Conservation (phyloP, 1,140 invertebrate genomes). For the Solen grandis region DNA sequence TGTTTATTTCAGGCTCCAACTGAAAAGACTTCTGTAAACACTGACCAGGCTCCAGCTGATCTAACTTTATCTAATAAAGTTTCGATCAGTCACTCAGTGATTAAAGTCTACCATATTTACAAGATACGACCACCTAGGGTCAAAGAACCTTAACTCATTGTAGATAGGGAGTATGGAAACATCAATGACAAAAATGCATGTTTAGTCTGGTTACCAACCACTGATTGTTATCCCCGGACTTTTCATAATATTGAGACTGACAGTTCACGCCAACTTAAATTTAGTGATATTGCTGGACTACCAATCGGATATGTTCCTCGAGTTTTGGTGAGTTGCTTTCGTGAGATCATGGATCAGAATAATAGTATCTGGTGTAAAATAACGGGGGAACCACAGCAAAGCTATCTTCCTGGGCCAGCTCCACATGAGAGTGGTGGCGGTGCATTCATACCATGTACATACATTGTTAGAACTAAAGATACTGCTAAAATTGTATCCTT, state of each 20-base stretch:
- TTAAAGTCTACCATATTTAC: conserved; percentile 23
- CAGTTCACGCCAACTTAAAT: conserved; percentile 7
- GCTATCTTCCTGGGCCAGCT: conserved; percentile 22
- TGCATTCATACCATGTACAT: conserved; percentile 20
- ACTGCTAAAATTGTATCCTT: too few species aligned
- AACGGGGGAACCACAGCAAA: conserved; percentile 17
- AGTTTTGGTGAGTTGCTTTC: conserved; percentile 7
- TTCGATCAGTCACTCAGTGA: neutral
- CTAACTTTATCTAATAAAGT: too few species aligned
- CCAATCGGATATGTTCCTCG: conserved; percentile 45
- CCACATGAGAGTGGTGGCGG: conserved; percentile 23
- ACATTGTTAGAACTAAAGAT: conserved; percentile 4
- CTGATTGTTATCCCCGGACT: neutral
- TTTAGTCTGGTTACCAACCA: conserved; percentile 12
- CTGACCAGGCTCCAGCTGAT: neutral
- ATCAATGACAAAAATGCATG: conserved; percentile 19
- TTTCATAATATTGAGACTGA: conserved; percentile 25
- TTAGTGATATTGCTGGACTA: conserved; percentile 31
- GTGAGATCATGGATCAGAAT: conserved; percentile 21
- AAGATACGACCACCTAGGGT: conserved; percentile 4
- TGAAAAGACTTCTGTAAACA: neutral
- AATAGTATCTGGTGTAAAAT: neutral
- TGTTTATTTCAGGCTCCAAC: conserved; percentile 5
- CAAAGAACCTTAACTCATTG: neutral
- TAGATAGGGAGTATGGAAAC: conserved; percentile 12